A percentile compares a stretch with the other conserved stretches of the same genome.
Conservation (phyloP, 2,113 vertebrate species). For the Pao palembangensis region DNA sequence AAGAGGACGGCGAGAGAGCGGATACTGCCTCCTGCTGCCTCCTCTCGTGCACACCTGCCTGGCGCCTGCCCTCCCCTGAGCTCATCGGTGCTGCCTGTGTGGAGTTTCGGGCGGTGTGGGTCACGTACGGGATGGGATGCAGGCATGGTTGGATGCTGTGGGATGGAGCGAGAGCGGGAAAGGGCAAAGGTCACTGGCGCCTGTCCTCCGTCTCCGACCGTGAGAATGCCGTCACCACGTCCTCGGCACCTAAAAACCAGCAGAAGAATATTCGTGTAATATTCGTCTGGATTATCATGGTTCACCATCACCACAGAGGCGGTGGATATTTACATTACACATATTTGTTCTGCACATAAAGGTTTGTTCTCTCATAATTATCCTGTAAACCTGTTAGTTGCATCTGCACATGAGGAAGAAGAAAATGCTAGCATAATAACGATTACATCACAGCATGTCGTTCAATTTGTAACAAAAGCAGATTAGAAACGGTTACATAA, state of each 20-base stretch:
- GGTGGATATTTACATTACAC: neutral
- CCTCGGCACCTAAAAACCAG: constrained; percentile 85
- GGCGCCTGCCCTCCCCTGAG: constrained; percentile 51
- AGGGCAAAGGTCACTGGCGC: constrained; percentile 85
- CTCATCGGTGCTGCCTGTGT: constrained; percentile 61
- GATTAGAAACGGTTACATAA: constrained; percentile 1
- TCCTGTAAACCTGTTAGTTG: constrained; percentile 28
- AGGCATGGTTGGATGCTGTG: neutral
- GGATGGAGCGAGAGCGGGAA: constrained; percentile 1
- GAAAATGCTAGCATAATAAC: neutral
- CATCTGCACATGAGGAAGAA: constrained; percentile 10
- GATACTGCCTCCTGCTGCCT: constrained; percentile 43
- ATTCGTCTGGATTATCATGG: neutral
- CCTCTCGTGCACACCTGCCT: constrained; percentile 28
- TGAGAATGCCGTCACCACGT: constrained; percentile 98
- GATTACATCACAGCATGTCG: constrained; percentile 2
- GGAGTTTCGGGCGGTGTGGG: constrained; percentile 45
- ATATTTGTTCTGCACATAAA: too few relatives aligned
- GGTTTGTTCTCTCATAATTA: neutral
- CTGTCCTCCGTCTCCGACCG: constrained; percentile 96
- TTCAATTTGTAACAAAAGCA: neutral
- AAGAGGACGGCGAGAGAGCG: constrained; percentile 37
- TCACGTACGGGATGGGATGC: constrained; percentile 19
- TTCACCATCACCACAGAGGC: too few relatives aligned
- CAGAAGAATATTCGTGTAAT: neutral